A percentile compares a stretch with the other conserved stretches of the same genome.
These are phyloP conservation scores for Drosophila gaucha DNA, from an alignment of 2,888 invertebrate genomes.

Conservation along the genomic window DNA sequence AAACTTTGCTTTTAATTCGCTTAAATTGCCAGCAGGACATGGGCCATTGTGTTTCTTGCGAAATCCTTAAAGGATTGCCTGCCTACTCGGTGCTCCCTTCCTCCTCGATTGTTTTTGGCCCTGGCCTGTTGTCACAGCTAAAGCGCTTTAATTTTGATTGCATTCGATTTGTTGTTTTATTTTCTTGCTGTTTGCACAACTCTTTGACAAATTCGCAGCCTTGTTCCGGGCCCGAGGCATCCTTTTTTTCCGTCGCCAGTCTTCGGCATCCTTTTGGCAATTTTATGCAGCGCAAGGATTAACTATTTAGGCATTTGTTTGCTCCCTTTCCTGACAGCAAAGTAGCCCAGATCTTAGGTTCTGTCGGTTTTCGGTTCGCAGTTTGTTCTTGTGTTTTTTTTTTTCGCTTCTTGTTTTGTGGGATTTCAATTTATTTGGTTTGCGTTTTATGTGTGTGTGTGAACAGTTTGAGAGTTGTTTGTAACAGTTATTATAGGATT, in stretches of 20 bases:
- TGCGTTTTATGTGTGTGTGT: constrained; percentile 32
- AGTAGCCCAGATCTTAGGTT: constrained; percentile 59
- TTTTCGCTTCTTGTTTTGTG: constrained; percentile 13
- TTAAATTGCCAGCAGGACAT: constrained; percentile 77
- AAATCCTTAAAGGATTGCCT: constrained; percentile 59
- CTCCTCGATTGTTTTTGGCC: constrained; percentile 62
- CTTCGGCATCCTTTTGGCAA: constrained; percentile 46
- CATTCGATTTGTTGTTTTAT: constrained; percentile 69
- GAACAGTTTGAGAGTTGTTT: constrained; percentile 42
- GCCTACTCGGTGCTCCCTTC: not conserved
- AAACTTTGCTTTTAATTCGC: constrained; percentile 74
- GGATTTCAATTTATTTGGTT: constrained; percentile 53
- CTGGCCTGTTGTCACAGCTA: constrained; percentile 73
- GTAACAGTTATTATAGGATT: constrained; percentile 52
- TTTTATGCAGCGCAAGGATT: constrained; percentile 69
- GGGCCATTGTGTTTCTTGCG: constrained; percentile 45
- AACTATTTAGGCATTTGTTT: constrained; percentile 66
- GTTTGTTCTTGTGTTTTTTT: constrained; percentile 26
- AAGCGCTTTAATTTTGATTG: constrained; percentile 81
- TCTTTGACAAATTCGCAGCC: constrained; percentile 78
- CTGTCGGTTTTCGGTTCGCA: constrained; percentile 21
- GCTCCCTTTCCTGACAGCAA: constrained; percentile 48
- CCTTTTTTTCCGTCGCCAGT: constrained; percentile 23
- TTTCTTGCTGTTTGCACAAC: constrained; percentile 63
- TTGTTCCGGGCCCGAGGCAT: constrained; percentile 44